These are phyloP conservation scores for Ia io DNA, from an alignment of 2,113 vertebrate species.

Conservation along the genomic window DNA sequence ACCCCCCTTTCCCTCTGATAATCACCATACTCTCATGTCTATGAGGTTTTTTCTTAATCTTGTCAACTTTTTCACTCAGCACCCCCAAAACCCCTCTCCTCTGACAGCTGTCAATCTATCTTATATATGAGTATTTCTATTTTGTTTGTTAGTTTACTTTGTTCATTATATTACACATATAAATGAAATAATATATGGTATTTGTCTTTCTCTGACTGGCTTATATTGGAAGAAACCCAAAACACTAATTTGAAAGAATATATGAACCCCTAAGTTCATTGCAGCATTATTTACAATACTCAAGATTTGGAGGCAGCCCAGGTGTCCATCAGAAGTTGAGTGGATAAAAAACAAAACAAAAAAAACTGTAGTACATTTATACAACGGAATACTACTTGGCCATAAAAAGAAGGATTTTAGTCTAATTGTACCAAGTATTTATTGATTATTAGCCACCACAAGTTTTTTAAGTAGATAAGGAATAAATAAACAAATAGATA, in stretches of 20 bases:
- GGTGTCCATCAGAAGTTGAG: not conserved
- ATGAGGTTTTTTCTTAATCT: not conserved
- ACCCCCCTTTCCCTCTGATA: not conserved
- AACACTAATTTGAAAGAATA: not conserved
- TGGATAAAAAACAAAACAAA: not conserved
- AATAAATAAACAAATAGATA: slow-evolving; percentile 19
- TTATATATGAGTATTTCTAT: not conserved
- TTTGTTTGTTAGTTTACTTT: not conserved
- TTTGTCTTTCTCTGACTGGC: not conserved
- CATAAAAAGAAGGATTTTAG: not conserved
- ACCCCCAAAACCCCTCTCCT: not conserved
- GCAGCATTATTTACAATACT: not conserved
- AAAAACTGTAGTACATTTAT: not conserved
- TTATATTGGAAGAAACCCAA: not conserved
- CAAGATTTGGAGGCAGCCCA: not conserved
- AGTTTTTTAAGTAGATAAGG: not conserved
- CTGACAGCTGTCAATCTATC: not conserved
- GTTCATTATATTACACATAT: not conserved
- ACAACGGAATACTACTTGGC: not conserved
- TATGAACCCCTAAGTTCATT: not conserved
- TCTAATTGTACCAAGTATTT: not conserved
- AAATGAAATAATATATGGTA: not conserved
- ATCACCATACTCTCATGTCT: not conserved
- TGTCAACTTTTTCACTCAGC: not conserved
- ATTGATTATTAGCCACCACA: not conserved